Base-by-base conservation (phyloP, 2,113 vertebrate species). In the Paramormyrops kingsleyae region DNA sequence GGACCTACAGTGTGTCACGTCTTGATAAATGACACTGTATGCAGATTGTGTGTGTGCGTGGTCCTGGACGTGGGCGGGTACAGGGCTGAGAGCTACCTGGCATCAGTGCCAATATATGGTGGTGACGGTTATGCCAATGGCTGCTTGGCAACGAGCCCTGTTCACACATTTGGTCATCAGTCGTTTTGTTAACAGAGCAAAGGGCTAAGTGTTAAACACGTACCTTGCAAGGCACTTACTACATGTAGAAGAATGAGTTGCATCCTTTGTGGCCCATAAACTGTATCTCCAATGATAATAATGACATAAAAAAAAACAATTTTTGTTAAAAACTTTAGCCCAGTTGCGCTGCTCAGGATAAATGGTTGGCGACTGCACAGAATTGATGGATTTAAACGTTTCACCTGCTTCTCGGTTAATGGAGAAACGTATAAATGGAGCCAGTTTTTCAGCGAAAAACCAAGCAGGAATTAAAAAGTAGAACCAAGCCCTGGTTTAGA, bases 401-500 rank as follows among this genome's bases (percentile, higher is more conserved):
- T 44, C 44, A 46, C 8, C 13, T 1, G 21, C 44, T 83, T 47
- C 83, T 84, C 80, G 4, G 19, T 21, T 84, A 84, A 84, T 24
- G 66, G 50, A 87, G 56, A 86, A 84, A 2, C 2, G 80, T n/a
- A 21, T 66, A 59, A 91, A 50, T 35, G 80, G 31, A 47, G 24
- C 21, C 83, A 47, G 83, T 84, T 84, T 84, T 84, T 84, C 83
- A 47, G 74, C 42, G 15, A 5, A 47, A 46, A 89, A 52, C n/a
- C 88, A 89, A 83, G 21, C 13, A 89, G 27, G 46, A 87, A 84
- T 84, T 84, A 46, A 84, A 84, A 47, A n/a, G 44, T 84, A 84
- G 83, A 47, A 44, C 83, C 19, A 12, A 89, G 53, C 56, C 83
- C 56, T 89, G 87, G 31, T 84, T 83, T 47, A 84, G 47, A 91